Evolutionary conservation across 2,113 vertebrate species (phyloP).

Genomic region (Ophiodon elongatus): DNA sequence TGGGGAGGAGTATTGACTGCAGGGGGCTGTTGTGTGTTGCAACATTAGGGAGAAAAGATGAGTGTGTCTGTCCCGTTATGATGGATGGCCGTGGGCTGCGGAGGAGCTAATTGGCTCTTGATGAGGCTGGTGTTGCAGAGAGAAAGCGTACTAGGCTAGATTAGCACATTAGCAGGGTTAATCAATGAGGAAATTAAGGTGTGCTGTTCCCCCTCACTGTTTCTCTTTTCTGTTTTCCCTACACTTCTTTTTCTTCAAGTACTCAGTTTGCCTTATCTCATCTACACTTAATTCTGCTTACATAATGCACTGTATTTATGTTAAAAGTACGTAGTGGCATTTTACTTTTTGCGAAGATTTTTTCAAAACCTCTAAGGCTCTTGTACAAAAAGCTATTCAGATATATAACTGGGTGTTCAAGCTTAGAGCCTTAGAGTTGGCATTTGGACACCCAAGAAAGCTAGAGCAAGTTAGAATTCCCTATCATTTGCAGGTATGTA

Average conservation of each 20-base stretch:
- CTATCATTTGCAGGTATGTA: neutral
- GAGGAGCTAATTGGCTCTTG: conserved; percentile 81
- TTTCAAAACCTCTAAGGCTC: neutral
- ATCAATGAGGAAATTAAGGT: conserved; percentile 80
- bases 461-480: neutral
- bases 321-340: neutral
- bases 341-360: neutral
- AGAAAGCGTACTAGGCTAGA: conserved; percentile 72
- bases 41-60: conserved; percentile 78
- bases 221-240: conserved; percentile 45
- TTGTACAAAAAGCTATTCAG: neutral
- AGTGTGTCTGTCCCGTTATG: conserved; percentile 78
- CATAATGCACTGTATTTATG: neutral
- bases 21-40: conserved; percentile 64
- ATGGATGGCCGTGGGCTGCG: conserved; percentile 78
- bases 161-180: conserved; percentile 81
- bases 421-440: neutral
- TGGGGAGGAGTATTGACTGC: conserved; percentile 72
- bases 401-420: neutral
- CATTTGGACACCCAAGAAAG: neutral
- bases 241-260: conserved; percentile 12
- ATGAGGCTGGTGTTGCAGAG: conserved; percentile 81
- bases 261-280: neutral
- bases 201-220: conserved; percentile 59
- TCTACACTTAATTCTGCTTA: neutral